Evolutionary conservation across 2,888 invertebrate species (phyloP), one percentile per base, ranked within the genome.

Genomic region (Pyralis farinalis): DNA sequence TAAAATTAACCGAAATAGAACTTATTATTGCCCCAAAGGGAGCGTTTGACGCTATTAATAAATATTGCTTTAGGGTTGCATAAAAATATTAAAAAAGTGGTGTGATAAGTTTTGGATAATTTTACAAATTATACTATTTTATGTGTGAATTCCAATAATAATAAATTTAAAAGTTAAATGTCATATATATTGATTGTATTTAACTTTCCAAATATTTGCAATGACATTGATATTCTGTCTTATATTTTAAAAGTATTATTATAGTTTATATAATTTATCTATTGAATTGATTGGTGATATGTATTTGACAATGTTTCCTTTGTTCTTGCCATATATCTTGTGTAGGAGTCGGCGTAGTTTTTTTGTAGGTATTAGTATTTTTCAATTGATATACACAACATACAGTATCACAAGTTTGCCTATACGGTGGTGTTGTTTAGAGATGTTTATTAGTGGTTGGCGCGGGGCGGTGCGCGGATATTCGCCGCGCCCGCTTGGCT

Each of bases 61-160:
- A 51, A 80, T 83, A 80, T 78, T 80, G 86, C 87, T 87, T 88
- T 80, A 86, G 85, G 83, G 77, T 84, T 87, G 85, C 87, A 86
- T 83, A 83, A 86, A 84, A 79, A 70, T 75, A 76, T 79, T 72
- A 76, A 84, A 83, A 39, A 83, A 74, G 85, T 86, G 86, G 85
- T 86, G 86, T 88, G 87, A 88, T 88, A 88, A 82, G 85, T 88
- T 88, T 88, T 88, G 83, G 88, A 88, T 87, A 85, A 86, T 88
- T 88, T 88, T 88, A 88, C 88, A 88, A 88, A 85, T 87, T 86
- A 79, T 86, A 86, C 85, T 86, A 86, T 85, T 85, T 86, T 88
- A 77, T 81, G 82, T 86, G 85, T 84, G 80, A 79, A 83, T 82
- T 86, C 83, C 83, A 79, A 78, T 77, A 77, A 78, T 68, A 70